Conservation (phyloP, 1,140 invertebrate genomes). For the Drosophila sucinea region DNA sequence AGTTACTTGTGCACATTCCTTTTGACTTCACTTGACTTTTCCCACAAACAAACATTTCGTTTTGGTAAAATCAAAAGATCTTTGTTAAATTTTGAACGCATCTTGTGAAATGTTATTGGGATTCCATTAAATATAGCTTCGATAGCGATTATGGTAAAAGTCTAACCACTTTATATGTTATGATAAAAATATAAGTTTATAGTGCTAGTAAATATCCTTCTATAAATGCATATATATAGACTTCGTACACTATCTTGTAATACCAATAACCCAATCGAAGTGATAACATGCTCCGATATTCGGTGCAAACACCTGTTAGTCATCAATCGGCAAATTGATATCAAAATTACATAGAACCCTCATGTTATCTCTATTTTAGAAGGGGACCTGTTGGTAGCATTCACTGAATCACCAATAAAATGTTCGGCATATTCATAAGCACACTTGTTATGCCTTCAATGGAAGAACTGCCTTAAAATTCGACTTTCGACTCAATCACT, state of each 20-base stretch:
- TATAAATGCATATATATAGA: no score
- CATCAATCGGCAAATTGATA: background rate
- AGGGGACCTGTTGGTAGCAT: no score
- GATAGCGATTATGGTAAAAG: no score
- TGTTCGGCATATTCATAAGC: no score
- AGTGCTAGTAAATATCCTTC: no score
- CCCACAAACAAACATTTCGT: background rate
- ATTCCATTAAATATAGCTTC: no score
- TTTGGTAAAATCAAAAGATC: background rate
- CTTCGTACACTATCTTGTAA: background rate
- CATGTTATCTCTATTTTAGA: background rate
- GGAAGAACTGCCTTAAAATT: no score
- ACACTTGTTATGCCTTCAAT: no score
- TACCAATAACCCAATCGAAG: background rate
- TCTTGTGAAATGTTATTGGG: background rate
- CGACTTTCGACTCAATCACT: no score
- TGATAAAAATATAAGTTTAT: no score
- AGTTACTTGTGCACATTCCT: conserved; percentile 27
- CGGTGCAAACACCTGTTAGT: background rate
- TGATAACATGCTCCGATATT: background rate
- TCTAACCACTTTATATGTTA: no score
- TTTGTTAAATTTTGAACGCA: background rate
- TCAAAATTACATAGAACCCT: conserved; percentile 2
- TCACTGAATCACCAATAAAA: no score
- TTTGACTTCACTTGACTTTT: conserved; percentile 27